Conservation (phyloP, 2,797 vertebrate genomes). For the Danio jaintianensis region DNA sequence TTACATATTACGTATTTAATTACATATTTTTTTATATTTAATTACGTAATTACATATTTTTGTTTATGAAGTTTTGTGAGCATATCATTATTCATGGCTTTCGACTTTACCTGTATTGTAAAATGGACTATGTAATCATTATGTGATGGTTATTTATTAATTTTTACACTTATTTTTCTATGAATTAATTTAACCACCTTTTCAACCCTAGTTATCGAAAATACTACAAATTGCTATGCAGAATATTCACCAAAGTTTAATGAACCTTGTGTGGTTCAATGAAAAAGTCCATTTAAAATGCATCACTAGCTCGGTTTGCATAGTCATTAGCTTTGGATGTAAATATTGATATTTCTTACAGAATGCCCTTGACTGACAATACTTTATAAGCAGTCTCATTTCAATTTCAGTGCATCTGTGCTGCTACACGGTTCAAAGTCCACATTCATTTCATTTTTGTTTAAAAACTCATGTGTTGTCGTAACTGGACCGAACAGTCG, state of each 20-base stretch:
- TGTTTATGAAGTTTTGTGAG: too few relatives aligned
- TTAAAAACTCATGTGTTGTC: constrained; percentile 18
- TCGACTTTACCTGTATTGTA: background rate
- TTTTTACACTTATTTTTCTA: background rate
- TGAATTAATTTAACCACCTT: background rate
- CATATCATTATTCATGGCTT: background rate
- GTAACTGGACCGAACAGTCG: constrained; percentile 16
- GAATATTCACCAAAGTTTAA: constrained; percentile 13
- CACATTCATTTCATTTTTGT: constrained; percentile 17
- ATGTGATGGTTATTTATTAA: background rate
- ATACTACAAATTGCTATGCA: background rate
- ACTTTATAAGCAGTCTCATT: background rate
- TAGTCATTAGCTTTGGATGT: background rate
- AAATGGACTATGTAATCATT: background rate
- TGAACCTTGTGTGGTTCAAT: constrained; percentile 3
- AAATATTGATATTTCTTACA: background rate
- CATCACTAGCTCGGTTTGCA: background rate
- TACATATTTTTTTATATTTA: too few relatives aligned
- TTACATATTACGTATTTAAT: too few relatives aligned
- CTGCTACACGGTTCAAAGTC: constrained; percentile 24
- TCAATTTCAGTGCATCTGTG: background rate
- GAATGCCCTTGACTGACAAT: background rate
- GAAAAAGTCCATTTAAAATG: constrained; percentile 7
- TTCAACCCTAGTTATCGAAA: background rate
- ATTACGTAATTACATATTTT: too few relatives aligned